phyloP scores from a whole-genome alignment of 1,140 invertebrate genomes.

The Choristoneura fumiferana region DNA sequence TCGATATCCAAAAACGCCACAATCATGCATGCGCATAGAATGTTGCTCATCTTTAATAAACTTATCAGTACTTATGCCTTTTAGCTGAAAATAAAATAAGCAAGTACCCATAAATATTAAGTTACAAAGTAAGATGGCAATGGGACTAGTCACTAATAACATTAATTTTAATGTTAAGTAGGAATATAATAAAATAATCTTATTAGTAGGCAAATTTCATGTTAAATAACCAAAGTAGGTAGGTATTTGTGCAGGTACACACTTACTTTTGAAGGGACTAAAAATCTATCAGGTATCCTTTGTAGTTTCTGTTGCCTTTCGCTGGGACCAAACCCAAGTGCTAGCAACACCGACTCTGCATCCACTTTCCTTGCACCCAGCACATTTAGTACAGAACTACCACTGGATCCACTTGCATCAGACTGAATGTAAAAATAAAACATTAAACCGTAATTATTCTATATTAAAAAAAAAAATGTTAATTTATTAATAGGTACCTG shows the following conservation, averaged over 20 bases:
- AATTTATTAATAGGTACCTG: too few species aligned
- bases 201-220: too few species aligned
- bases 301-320: constrained; percentile 78
- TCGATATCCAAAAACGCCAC: constrained; percentile 75
- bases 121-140: too few species aligned
- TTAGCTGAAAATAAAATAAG: constrained; percentile 55
- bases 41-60: constrained; percentile 77
- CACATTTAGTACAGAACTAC: constrained; percentile 84
- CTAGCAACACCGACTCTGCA: constrained; percentile 86
- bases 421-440: constrained; percentile 76
- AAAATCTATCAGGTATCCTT: constrained; percentile 83
- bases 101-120: too few species aligned
- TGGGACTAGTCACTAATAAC: too few species aligned
- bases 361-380: constrained; percentile 85
- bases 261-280: constrained; percentile 72
- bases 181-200: too few species aligned
- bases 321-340: constrained; percentile 84
- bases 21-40: constrained; percentile 76
- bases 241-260: neutral
- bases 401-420: constrained; percentile 82
- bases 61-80: constrained; percentile 75
- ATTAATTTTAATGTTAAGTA: too few species aligned
- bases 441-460: neutral
- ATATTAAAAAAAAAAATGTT: constrained; percentile 11
- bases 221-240: too few species aligned